Percentiles rank a stretch among this genome's conserved stretches.
Evolutionary conservation across 2,113 vertebrate species (phyloP).

Genomic region (Dicaeum eximium): DNA sequence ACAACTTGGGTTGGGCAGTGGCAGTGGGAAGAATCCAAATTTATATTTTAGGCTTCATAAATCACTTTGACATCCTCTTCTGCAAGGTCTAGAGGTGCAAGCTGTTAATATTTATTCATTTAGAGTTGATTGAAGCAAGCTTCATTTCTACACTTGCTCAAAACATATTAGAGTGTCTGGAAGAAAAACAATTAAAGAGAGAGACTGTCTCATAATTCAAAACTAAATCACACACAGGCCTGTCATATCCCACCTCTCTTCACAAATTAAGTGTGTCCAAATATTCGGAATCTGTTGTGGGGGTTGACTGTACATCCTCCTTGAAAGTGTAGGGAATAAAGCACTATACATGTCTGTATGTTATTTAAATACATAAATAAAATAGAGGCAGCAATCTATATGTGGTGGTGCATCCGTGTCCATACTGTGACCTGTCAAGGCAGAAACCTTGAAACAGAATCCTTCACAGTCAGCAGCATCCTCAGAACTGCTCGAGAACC

Average conservation of each 20-base stretch:
- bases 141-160: not conserved
- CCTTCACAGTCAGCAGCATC: not conserved
- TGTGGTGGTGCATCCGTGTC: accelerated
- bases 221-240: not conserved
- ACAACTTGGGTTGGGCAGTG: not conserved
- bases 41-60: not conserved
- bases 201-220: not conserved
- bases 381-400: not conserved
- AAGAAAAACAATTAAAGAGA: not conserved
- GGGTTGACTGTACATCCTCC: not conserved
- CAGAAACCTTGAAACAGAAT: not conserved
- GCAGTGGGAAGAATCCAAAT: not conserved
- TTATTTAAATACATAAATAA: not conserved
- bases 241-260: not conserved
- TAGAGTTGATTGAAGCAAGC: not conserved
- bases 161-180: not conserved
- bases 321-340: not conserved
- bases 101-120: not conserved
- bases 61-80: not conserved
- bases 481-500: not conserved
- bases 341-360: accelerated
- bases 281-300: not conserved
- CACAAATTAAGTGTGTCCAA: not conserved
- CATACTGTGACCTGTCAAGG: not conserved
- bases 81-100: not conserved